Conservation (phyloP, 1,140 invertebrate species). For the Berghia stephanieae region DNA sequence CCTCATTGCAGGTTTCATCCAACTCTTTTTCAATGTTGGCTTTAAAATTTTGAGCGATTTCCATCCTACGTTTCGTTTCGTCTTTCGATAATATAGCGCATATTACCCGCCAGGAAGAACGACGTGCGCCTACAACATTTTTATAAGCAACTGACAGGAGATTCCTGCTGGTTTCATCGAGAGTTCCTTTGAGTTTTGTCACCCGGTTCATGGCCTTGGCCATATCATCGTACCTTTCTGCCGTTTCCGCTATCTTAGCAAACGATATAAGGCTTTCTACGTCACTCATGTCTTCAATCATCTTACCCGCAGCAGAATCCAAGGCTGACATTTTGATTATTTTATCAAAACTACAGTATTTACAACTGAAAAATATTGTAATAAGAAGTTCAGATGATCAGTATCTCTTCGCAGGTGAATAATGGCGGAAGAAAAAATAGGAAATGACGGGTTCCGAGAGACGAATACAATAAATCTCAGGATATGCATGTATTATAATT, state of each 20-base stretch:
- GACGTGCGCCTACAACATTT: constrained; percentile 96
- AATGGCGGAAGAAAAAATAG: neutral
- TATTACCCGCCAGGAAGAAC: constrained; percentile 97
- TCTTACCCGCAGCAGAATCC: constrained; percentile 15
- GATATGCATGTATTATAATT: neutral
- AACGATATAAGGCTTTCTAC: constrained; percentile 42
- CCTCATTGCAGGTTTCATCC: constrained; percentile 97
- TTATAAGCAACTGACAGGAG: constrained; percentile 98
- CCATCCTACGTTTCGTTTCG: constrained; percentile 95
- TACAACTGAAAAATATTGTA: neutral
- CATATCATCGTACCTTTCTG: constrained; percentile 61
- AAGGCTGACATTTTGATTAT: constrained; percentile 1
- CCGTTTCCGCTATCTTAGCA: constrained; percentile 55
- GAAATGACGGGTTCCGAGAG: neutral
- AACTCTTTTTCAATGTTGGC: constrained; percentile 99
- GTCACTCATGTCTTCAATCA: constrained; percentile 31
- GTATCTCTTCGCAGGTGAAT: neutral
- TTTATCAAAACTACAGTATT: neutral
- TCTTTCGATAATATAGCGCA: constrained; percentile 88
- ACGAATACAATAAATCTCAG: neutral
- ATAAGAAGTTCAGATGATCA: neutral
- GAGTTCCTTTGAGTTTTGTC: constrained; percentile 39
- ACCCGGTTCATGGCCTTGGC: constrained; percentile 48
- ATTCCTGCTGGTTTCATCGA: constrained; percentile 80
- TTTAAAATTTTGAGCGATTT: constrained; percentile 74